Evolutionary conservation across 92 coral and sea anemone genomes (phyloP).

Genomic region (Heliopora coerulea): DNA sequence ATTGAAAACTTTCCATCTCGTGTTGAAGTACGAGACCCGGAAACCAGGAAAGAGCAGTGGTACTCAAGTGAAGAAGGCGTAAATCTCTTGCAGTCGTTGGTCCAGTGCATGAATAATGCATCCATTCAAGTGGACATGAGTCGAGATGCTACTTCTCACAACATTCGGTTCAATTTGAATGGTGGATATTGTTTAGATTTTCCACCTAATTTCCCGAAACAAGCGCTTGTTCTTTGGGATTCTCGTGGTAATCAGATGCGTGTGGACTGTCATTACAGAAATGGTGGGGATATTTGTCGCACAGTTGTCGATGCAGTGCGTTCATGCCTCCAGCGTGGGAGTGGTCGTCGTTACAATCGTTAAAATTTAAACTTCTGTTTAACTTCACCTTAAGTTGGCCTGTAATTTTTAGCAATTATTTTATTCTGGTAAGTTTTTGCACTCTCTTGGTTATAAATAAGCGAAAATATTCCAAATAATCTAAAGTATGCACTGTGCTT

Average conservation of each 20-base stretch:
- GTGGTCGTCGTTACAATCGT: too few species aligned
- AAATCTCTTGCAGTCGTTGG: slow-evolving; percentile 41
- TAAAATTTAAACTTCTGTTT: too few species aligned
- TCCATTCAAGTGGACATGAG: slow-evolving; percentile 53
- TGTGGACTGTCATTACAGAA: too few species aligned
- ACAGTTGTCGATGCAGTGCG: too few species aligned
- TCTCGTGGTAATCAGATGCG: slow-evolving; percentile 1
- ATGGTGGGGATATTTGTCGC: too few species aligned
- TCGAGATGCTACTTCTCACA: slow-evolving; percentile 57
- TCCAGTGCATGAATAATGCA: slow-evolving; percentile 14
- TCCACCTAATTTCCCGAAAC: slow-evolving; percentile 56
- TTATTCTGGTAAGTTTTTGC: too few species aligned
- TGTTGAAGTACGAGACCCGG: slow-evolving; percentile 39
- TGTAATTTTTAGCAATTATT: too few species aligned
- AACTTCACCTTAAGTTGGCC: too few species aligned
- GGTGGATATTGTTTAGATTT: slow-evolving; percentile 48
- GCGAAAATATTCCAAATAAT: too few species aligned
- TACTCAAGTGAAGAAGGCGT: slow-evolving; percentile 61
- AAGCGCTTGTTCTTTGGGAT: slow-evolving; percentile 18
- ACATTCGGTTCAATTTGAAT: slow-evolving; percentile 49
- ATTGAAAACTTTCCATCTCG: slow-evolving; percentile 4
- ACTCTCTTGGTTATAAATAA: too few species aligned
- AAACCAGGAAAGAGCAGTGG: slow-evolving; percentile 64
- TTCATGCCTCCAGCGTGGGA: too few species aligned
- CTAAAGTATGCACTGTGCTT: too few species aligned